phyloP scores from a whole-genome alignment of 2,797 vertebrate species.

The Chrosomus eos region DNA sequence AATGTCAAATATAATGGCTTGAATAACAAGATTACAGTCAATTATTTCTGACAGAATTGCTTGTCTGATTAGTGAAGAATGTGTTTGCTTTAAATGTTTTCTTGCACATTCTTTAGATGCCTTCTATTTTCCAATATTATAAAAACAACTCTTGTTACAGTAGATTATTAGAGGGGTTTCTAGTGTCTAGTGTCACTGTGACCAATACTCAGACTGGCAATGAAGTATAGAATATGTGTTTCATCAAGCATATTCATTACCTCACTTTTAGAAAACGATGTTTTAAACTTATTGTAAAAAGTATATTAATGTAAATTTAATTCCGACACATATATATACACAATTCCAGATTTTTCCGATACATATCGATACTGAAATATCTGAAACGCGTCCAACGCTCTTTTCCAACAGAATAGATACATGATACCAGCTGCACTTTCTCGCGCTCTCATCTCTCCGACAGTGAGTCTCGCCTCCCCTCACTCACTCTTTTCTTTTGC shows the following conservation, averaged over 20 bases:
- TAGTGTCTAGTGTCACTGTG: slow-evolving; percentile 9
- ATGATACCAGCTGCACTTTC: too few relatives aligned
- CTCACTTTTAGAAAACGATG: not conserved
- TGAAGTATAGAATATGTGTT: not conserved
- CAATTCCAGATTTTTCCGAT: too few relatives aligned
- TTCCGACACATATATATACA: too few relatives aligned
- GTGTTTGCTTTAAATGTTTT: slow-evolving; percentile 39
- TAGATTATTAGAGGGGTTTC: not conserved
- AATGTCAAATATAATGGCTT: slow-evolving; percentile 71
- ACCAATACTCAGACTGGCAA: not conserved
- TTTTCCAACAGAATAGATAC: too few relatives aligned
- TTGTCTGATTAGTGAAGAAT: slow-evolving; percentile 61
- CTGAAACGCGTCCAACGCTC: too few relatives aligned
- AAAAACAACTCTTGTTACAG: slow-evolving; percentile 31
- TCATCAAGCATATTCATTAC: not conserved
- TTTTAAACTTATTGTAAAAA: not conserved
- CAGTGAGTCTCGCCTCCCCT: too few relatives aligned
- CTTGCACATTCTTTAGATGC: slow-evolving; percentile 11
- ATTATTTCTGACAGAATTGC: slow-evolving; percentile 68
- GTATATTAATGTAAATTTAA: not conserved
- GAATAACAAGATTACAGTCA: slow-evolving; percentile 73
- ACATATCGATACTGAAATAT: too few relatives aligned
- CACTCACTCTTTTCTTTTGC: too few relatives aligned
- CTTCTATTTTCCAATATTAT: slow-evolving; percentile 31
- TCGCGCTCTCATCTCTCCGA: too few relatives aligned